A percentile compares a stretch with the other conserved stretches of the same genome.
phyloP scores from a whole-genome alignment of 2,797 vertebrate species.

The Leptoclinus maculatus region DNA sequence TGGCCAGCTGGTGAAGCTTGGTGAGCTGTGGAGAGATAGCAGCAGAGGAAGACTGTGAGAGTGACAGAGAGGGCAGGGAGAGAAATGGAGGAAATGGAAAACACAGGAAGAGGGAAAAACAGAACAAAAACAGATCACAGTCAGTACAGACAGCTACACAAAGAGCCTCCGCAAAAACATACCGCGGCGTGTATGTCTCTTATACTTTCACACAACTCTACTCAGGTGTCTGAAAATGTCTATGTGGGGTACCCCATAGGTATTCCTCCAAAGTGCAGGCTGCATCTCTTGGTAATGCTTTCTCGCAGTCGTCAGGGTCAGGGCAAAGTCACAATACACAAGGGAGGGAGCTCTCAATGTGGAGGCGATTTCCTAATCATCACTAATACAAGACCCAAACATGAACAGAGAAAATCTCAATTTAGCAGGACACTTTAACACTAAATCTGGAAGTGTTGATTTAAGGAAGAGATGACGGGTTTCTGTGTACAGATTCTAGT shows the following conservation, averaged over 20 bases:
- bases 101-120: slow-evolving; percentile 68
- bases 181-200: not conserved
- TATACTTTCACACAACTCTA: slow-evolving; percentile 9
- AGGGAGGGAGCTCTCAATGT: not conserved
- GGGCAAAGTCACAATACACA: slow-evolving; percentile 32
- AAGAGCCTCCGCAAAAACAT: not conserved
- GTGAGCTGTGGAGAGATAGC: slow-evolving; percentile 91
- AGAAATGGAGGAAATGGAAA: slow-evolving; percentile 73
- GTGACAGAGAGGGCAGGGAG: slow-evolving; percentile 77
- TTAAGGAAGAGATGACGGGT: not conserved
- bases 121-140: slow-evolving; percentile 62
- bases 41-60: slow-evolving; percentile 85
- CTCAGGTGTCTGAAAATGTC: slow-evolving; percentile 31
- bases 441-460: not conserved
- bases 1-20: slow-evolving; percentile 99
- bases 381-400: slow-evolving; percentile 18
- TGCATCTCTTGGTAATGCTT: slow-evolving; percentile 44
- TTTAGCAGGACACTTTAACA: slow-evolving; percentile 19
- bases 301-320: slow-evolving; percentile 44
- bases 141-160: slow-evolving; percentile 66
- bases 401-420: slow-evolving; percentile 25
- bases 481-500: not conserved
- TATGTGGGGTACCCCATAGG: slow-evolving; percentile 41
- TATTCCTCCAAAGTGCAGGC: slow-evolving; percentile 48
- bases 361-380: slow-evolving; percentile 22